Evolutionary conservation across 2,888 invertebrate species (phyloP).

Genomic region (Flexamia atlantica): DNA sequence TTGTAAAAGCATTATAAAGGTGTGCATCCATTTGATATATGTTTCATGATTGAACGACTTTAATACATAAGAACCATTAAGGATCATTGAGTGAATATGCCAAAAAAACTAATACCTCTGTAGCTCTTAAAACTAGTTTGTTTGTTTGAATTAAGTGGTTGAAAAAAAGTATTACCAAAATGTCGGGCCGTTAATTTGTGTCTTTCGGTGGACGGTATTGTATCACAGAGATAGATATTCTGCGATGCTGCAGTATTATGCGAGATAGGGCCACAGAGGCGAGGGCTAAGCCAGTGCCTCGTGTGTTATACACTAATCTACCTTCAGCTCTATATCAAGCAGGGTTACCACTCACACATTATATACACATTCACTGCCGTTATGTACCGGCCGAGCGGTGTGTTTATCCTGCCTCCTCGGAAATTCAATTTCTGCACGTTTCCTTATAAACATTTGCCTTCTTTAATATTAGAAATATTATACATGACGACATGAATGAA

Average conservation of each 20-base stretch:
- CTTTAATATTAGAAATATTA: too few species aligned
- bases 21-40: too few species aligned
- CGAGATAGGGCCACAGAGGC: conserved; percentile 1
- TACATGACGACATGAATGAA: too few species aligned
- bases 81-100: too few species aligned
- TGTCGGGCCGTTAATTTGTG: too few species aligned
- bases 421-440: background rate
- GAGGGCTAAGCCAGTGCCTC: conserved; percentile 20
- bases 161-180: too few species aligned
- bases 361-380: background rate
- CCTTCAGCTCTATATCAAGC: conserved; percentile 33
- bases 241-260: background rate
- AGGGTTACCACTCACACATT: conserved; percentile 23
- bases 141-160: too few species aligned
- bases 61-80: too few species aligned
- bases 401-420: background rate
- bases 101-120: too few species aligned
- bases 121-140: too few species aligned
- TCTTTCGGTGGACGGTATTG: background rate
- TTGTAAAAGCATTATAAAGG: too few species aligned
- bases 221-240: background rate
- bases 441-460: background rate
- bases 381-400: background rate
- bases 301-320: conserved; percentile 40
- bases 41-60: too few species aligned